A percentile compares a stretch with the other conserved stretches of the same genome.
Evolutionary conservation across 2,797 vertebrate genomes (phyloP).

Genomic region (Gymnoscopelus braueri): DNA sequence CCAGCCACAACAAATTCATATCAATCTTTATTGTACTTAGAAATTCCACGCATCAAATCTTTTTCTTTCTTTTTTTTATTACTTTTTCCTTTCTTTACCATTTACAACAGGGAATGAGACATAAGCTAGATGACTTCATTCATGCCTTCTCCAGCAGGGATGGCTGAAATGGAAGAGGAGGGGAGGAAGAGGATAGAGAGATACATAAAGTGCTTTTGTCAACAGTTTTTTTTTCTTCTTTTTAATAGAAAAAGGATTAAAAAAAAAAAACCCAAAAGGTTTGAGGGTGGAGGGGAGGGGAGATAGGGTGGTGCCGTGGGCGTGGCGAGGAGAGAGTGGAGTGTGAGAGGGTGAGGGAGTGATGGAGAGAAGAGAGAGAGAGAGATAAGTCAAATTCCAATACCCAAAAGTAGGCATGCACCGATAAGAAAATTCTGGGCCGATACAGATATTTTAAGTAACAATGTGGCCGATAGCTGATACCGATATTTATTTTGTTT

Average conservation of each 20-base stretch:
- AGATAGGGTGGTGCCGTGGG: constrained; percentile 42
- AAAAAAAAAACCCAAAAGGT: constrained; percentile 67
- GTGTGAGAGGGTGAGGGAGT: constrained; percentile 57
- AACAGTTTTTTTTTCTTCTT: constrained; percentile 79
- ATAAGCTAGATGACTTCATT: constrained; percentile 68
- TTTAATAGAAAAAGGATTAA: constrained; percentile 83
- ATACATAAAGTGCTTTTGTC: constrained; percentile 99
- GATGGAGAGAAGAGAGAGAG: neutral
- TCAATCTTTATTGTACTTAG: constrained; percentile 89
- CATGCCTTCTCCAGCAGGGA: constrained; percentile 80
- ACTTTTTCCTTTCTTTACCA: constrained; percentile 70
- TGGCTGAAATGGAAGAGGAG: constrained; percentile 69
- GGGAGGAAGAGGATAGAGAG: constrained; percentile 35
- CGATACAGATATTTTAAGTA: no score
- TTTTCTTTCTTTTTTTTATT: constrained; percentile 51
- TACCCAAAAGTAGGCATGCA: no score
- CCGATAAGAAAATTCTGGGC: no score
- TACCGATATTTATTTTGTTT: constrained; percentile 24
- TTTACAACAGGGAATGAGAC: constrained; percentile 78
- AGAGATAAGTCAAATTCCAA: constrained; percentile 24
- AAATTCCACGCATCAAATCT: constrained; percentile 85
- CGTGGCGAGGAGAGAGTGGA: constrained; percentile 65
- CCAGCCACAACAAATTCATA: constrained; percentile 77
- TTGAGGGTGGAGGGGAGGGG: constrained; percentile 57
- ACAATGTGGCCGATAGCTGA: no score